Base-by-base conservation (phyloP, 2,888 invertebrate species). In the Elysia crispata region DNA sequence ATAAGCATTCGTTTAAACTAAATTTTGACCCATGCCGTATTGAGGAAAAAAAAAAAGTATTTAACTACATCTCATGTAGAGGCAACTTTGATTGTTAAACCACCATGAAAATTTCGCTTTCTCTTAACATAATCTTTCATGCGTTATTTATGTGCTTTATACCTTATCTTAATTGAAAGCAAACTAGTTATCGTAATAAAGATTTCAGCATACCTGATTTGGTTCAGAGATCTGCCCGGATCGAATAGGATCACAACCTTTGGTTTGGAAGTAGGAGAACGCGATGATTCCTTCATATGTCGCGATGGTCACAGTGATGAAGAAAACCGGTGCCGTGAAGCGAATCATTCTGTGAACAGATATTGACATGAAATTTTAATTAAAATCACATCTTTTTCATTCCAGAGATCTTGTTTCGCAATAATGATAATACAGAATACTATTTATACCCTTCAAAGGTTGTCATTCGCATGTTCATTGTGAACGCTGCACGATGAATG, bases 231-330 rank as follows among this genome's bases (percentile, higher is more conserved):
- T 86, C 60, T 85, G 82, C 28, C 84, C 81, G 1, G 86, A 85
- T 8, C 75, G 83, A 57, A 88, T 62, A 1, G 89, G 89, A 64
- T 89, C 89, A 83, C 89, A 89, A 31, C 83, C 75, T 0, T 77
- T 73, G 1, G 80, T 83, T 31, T 82, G 75, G 74, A 86, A 88
- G 78, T 86, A 89, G 18, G 87, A 85, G 80, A 84, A 89, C 3
- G 87, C 88, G 20, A 89, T 84, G 30, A 87, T 69, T 13, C 89
- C 89, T 73, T 86, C 86, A 15, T 85, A 80, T 3, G 82, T 78
- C 6, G 88, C 85, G 75, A 88, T 79, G 0, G 82, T 75, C 41
- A 86, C 41, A 1, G 86, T 80, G 0, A 85, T 3, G 64, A 86
- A 85, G 78, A 86, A 85, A 13, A 82, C 82, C 1, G 86, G 86